These are phyloP conservation scores for Scolopax rusticola DNA, from an alignment of 2,797 vertebrate genomes.

Conservation along the genomic window DNA sequence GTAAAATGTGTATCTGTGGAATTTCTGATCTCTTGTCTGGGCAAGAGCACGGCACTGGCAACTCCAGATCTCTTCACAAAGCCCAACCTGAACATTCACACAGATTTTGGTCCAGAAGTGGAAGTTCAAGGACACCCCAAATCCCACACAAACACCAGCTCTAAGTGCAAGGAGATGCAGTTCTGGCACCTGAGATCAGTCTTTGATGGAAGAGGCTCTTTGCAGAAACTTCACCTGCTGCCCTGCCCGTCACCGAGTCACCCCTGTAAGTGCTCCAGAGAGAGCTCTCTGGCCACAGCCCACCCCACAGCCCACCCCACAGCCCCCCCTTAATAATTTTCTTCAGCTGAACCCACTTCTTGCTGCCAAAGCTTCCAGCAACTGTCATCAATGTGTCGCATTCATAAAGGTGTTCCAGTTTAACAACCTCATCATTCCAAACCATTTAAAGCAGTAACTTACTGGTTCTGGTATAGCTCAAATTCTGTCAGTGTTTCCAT, in stretches of 20 bases:
- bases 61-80: background rate
- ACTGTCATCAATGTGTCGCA: background rate
- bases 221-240: background rate
- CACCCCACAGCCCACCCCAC: too few relatives aligned
- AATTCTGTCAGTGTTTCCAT: background rate
- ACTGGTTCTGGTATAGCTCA: background rate
- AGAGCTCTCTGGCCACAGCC: background rate
- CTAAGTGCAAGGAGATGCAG: background rate
- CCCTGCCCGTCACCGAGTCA: background rate
- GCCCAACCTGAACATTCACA: background rate
- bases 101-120: background rate
- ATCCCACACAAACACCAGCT: background rate
- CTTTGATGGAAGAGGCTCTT: background rate
- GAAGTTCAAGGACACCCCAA: background rate
- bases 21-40: background rate
- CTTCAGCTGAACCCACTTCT: background rate
- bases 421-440: background rate
- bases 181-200: background rate
- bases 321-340: background rate
- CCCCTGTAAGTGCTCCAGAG: fast-evolving
- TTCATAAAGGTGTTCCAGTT: background rate
- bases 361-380: background rate
- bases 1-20: background rate
- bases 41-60: background rate
- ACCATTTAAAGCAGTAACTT: background rate